Conservation (phyloP, 2,797 vertebrate genomes). For the Coluber constrictor region DNA sequence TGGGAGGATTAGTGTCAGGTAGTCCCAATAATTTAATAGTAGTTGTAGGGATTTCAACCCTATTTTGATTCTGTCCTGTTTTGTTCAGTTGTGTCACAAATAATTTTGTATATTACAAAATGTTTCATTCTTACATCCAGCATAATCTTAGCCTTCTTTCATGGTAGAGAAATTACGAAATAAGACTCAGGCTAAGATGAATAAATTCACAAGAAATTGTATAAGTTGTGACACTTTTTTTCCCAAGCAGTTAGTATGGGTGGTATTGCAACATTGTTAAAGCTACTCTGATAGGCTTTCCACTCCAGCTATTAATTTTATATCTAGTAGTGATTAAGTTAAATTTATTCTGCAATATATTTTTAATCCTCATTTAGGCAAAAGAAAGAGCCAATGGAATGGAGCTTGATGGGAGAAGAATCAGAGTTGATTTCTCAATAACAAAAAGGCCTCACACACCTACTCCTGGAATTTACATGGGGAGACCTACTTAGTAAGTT, state of each 20-base stretch:
- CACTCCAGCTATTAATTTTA: neutral
- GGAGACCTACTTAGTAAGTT: slow-evolving; percentile 93
- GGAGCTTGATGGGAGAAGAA: slow-evolving; percentile 93
- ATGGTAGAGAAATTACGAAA: neutral
- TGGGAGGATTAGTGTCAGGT: neutral
- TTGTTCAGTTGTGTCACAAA: neutral
- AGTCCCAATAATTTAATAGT: neutral
- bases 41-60: neutral
- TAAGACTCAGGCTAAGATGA: neutral
- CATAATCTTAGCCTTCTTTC: neutral
- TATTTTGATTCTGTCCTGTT: neutral
- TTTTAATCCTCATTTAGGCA: slow-evolving; percentile 70
- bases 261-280: neutral
- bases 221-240: neutral
- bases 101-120: neutral
- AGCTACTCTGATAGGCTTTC: neutral
- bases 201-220: neutral
- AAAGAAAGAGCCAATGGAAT: slow-evolving; percentile 96
- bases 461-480: slow-evolving; percentile 97
- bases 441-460: slow-evolving; percentile 94
- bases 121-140: neutral
- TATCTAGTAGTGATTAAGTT: neutral
- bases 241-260: neutral
- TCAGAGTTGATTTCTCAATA: slow-evolving; percentile 94
- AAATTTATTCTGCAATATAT: neutral